A percentile compares a stretch with the other conserved stretches of the same genome.
phyloP scores from a whole-genome alignment of 1,140 invertebrate species.

The Drosophila tropicalis region DNA sequence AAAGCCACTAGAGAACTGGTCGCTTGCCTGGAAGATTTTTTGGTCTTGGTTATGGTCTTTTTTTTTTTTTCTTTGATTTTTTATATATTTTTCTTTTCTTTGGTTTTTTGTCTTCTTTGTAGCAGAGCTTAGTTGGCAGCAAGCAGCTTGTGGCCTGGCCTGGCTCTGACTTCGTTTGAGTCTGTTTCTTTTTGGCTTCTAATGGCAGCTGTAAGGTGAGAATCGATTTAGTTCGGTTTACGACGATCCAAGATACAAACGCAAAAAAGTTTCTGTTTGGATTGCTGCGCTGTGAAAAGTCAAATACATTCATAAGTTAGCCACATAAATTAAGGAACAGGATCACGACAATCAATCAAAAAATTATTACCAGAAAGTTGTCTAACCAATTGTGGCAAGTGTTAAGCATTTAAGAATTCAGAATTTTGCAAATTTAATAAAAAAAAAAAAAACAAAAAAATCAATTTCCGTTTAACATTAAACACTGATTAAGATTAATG shows the following conservation, averaged over 20 bases:
- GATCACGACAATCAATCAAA: constrained; percentile 4
- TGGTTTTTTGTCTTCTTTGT: constrained; percentile 36
- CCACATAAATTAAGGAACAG: constrained; percentile 8
- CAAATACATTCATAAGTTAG: constrained; percentile 19
- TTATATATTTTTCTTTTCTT: constrained; percentile 39
- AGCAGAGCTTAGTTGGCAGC: constrained; percentile 29
- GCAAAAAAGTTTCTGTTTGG: constrained; percentile 80
- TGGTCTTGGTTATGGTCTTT: constrained; percentile 42
- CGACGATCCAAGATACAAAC: constrained; percentile 82
- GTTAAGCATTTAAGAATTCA: constrained; percentile 52
- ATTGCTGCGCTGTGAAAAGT: constrained; percentile 48
- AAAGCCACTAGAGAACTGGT: constrained; percentile 70
- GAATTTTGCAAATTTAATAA: too few relatives aligned
- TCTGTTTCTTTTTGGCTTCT: constrained; percentile 77
- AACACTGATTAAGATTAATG: constrained; percentile 53
- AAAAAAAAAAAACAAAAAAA: constrained; percentile 42
- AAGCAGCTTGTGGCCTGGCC: constrained; percentile 64
- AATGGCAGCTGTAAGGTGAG: constrained; percentile 80
- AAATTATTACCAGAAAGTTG: constrained; percentile 13
- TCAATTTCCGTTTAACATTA: constrained; percentile 65
- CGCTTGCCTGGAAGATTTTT: constrained; percentile 64
- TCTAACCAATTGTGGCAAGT: constrained; percentile 54
- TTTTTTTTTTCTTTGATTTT: constrained; percentile 37
- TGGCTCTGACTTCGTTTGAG: constrained; percentile 49
- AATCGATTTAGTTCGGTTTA: constrained; percentile 83